phyloP scores from a whole-genome alignment of 2,113 vertebrate species.

The Lepisosteus osseus region DNA sequence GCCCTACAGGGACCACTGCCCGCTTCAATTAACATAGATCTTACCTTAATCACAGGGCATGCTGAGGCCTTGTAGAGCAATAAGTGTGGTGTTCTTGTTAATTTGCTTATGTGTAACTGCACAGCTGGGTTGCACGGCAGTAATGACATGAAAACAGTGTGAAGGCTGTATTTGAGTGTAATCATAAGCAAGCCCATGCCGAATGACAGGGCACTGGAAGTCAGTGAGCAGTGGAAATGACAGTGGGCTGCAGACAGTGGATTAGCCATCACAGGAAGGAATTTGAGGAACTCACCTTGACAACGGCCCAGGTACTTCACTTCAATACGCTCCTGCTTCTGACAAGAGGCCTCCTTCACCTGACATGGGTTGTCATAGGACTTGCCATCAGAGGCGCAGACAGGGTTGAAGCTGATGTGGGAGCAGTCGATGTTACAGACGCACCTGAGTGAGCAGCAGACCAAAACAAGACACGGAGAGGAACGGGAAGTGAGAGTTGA shows the following conservation, averaged over 20 bases:
- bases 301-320: constrained; percentile 97
- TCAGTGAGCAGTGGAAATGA: too few relatives aligned
- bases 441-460: constrained; percentile 72
- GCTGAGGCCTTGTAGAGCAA: too few relatives aligned
- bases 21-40: too few relatives aligned
- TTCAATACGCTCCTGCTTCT: constrained; percentile 98
- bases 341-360: constrained; percentile 98
- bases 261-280: neutral
- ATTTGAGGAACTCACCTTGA: constrained; percentile 77
- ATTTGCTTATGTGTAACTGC: too few relatives aligned
- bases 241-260: neutral
- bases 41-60: too few relatives aligned
- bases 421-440: constrained; percentile 99
- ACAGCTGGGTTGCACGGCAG: too few relatives aligned
- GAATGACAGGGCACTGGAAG: too few relatives aligned
- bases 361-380: constrained; percentile 99
- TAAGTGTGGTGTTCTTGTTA: too few relatives aligned
- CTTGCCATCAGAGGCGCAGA: constrained; percentile 96
- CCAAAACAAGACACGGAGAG: neutral
- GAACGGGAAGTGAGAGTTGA: neutral
- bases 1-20: too few relatives aligned
- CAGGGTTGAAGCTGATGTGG: constrained; percentile 98
- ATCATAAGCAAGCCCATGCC: too few relatives aligned
- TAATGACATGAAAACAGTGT: too few relatives aligned
- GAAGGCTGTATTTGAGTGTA: too few relatives aligned